These are phyloP conservation scores for Lasioglossum leucozonium DNA, from an alignment of 2,888 invertebrate genomes.

Conservation along the genomic window DNA sequence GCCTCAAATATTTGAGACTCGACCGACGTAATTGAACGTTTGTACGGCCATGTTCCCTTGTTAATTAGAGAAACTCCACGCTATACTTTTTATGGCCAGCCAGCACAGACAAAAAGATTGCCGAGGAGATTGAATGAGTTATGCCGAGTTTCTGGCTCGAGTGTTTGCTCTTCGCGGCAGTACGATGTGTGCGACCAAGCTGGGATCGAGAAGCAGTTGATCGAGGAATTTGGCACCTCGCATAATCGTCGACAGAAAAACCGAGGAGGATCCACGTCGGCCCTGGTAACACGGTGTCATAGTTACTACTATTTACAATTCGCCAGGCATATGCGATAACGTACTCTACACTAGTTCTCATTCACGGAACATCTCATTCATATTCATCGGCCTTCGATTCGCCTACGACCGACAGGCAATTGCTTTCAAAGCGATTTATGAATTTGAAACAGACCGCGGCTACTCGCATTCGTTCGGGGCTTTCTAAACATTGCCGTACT, in stretches of 20 bases:
- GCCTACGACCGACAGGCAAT: conserved; percentile 26
- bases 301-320: conserved; percentile 42
- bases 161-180: background rate
- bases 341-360: conserved; percentile 53
- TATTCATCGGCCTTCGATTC: conserved; percentile 49
- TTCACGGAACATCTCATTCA: conserved; percentile 65
- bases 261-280: conserved; percentile 1
- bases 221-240: background rate
- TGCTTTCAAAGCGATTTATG: conserved; percentile 56
- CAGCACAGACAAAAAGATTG: background rate
- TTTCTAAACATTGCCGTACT: conserved; percentile 57
- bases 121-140: conserved; percentile 6
- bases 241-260: conserved; percentile 2
- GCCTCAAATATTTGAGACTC: background rate
- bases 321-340: conserved; percentile 33
- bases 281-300: conserved; percentile 14
- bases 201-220: conserved; percentile 1
- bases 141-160: background rate
- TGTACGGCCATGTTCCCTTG: background rate
- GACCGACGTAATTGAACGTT: background rate
- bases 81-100: background rate
- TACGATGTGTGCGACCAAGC: background rate
- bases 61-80: conserved; percentile 8
- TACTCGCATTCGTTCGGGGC: conserved; percentile 45
- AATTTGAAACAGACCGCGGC: conserved; percentile 39